Evolutionary conservation across 2,888 invertebrate species (phyloP).

Genomic region (Chloromyia formosa): DNA sequence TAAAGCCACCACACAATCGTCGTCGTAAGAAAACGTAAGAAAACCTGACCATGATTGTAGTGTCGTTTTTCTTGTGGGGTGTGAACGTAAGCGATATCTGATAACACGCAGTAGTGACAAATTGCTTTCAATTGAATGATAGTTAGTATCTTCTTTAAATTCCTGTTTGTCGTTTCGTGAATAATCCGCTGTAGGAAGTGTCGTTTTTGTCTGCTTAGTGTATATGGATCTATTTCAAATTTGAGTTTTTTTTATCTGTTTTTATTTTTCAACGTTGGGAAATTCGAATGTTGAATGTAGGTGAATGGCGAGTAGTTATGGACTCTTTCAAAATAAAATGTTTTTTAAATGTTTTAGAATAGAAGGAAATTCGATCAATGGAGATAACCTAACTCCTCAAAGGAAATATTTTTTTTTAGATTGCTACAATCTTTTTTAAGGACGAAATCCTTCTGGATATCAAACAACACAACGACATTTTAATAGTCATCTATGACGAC

Average conservation of each 20-base stretch:
- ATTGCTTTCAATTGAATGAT: constrained; percentile 49
- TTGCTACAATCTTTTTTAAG: too few relatives aligned
- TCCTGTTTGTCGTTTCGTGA: not conserved
- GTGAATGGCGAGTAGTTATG: too few relatives aligned
- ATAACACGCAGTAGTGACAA: constrained; percentile 47
- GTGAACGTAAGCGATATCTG: constrained; percentile 31
- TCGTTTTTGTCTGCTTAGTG: not conserved
- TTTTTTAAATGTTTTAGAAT: too few relatives aligned
- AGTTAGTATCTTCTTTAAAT: constrained; percentile 37
- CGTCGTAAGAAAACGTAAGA: not conserved
- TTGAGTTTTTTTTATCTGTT: not conserved
- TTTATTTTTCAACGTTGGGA: too few relatives aligned
- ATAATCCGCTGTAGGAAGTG: not conserved
- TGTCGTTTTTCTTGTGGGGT: constrained; percentile 26
- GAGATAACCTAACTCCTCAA: too few relatives aligned
- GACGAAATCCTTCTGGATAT: too few relatives aligned
- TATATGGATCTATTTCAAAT: constrained; percentile 6
- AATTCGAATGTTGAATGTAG: too few relatives aligned
- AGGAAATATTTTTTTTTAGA: too few relatives aligned
- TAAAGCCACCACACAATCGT: not conserved
- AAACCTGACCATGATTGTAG: constrained; percentile 7
- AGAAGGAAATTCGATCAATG: too few relatives aligned
- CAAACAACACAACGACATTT: too few relatives aligned
- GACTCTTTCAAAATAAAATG: too few relatives aligned
- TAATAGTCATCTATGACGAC: too few relatives aligned